phyloP scores from a whole-genome alignment of 2,888 invertebrate species.

The Trachelus tabidus region DNA sequence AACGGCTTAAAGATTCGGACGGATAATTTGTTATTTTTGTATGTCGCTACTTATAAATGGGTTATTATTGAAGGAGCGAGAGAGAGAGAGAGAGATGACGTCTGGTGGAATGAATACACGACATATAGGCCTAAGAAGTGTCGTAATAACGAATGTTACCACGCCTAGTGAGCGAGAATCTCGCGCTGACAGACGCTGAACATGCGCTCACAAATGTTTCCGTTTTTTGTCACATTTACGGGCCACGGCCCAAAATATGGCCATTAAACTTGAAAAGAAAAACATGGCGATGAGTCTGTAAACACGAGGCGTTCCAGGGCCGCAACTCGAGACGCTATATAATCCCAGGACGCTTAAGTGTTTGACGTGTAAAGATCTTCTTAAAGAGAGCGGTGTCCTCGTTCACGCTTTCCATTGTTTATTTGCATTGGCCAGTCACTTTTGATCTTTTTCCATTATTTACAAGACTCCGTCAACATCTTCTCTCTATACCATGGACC shows the following conservation, averaged over 20 bases:
- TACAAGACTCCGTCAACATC: not conserved
- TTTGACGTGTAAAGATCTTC: slow-evolving; percentile 16
- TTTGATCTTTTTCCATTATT: not conserved
- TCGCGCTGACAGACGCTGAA: slow-evolving; percentile 55
- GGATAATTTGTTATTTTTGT: too few species aligned
- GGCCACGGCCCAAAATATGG: slow-evolving; percentile 49
- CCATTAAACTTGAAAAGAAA: slow-evolving; percentile 44
- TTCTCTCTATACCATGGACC: not conserved
- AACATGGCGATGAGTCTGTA: slow-evolving; percentile 42
- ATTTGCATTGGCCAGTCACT: not conserved
- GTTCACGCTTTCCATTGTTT: not conserved
- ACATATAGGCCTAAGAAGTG: slow-evolving; percentile 17
- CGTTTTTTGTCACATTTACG: slow-evolving; percentile 56
- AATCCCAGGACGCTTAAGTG: slow-evolving; percentile 13
- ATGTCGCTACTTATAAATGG: too few species aligned
- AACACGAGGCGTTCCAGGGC: slow-evolving; percentile 37
- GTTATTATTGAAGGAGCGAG: too few species aligned
- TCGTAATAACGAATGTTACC: slow-evolving; percentile 25
- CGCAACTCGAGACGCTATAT: slow-evolving; percentile 14
- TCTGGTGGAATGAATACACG: too few species aligned
- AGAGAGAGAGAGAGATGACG: too few species aligned
- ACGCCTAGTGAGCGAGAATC: slow-evolving; percentile 10
- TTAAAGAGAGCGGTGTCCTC: not conserved
- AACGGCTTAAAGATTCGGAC: too few species aligned
- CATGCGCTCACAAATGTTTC: slow-evolving; percentile 55